These are phyloP conservation scores for Sminthopsis crassicaudata DNA, from an alignment of 2,113 vertebrate genomes.

Conservation along the genomic window DNA sequence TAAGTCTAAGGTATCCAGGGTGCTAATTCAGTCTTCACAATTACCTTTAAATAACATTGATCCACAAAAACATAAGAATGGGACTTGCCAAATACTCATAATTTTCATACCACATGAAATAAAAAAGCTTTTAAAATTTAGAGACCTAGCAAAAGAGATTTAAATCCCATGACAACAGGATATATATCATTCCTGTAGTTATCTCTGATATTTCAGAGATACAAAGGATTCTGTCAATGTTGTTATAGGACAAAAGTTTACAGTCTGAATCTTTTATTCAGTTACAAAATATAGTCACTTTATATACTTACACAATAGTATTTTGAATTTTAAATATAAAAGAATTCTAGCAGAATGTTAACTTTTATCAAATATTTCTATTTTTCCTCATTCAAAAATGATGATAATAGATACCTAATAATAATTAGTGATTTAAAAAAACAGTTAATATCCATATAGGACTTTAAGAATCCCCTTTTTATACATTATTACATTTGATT, in stretches of 20 bases:
- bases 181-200: neutral
- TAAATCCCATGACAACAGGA: neutral
- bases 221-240: neutral
- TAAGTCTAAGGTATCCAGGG: too few species aligned
- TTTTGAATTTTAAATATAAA: neutral
- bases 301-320: neutral
- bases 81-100: neutral
- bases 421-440: neutral
- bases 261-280: neutral
- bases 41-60: neutral
- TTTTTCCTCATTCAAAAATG: neutral
- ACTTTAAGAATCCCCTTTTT: neutral
- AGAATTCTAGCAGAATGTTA: neutral
- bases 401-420: neutral
- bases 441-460: neutral
- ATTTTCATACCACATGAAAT: neutral
- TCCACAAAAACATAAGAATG: neutral
- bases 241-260: neutral
- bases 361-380: neutral
- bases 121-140: neutral
- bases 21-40: too few species aligned
- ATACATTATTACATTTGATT: neutral
- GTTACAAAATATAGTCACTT: neutral
- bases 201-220: neutral
- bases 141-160: too few species aligned